Conservation (phyloP, 2,888 invertebrate species). For the Argyresthia albistria region DNA sequence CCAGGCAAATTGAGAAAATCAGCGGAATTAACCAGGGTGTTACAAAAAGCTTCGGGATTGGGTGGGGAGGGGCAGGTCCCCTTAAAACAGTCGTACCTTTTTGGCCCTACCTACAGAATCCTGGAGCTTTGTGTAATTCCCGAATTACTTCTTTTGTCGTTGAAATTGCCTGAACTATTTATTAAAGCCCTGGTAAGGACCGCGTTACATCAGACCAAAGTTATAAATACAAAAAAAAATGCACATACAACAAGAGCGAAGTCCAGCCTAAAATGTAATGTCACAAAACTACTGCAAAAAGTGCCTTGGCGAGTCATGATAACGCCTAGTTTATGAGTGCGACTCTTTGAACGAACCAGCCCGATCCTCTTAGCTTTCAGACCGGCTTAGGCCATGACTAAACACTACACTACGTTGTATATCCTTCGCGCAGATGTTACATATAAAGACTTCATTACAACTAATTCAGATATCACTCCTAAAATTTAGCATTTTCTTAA, state of each 20-base stretch:
- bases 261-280: slow-evolving; percentile 32
- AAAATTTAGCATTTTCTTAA: neutral
- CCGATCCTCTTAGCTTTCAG: too few relatives aligned
- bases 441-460: neutral
- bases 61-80: too few relatives aligned
- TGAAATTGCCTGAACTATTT: too few relatives aligned
- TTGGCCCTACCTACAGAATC: too few relatives aligned
- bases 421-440: neutral
- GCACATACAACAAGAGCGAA: slow-evolving; percentile 27
- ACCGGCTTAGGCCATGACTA: neutral
- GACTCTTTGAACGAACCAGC: neutral
- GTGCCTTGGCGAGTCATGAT: slow-evolving; percentile 35
- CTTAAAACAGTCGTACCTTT: too few relatives aligned
- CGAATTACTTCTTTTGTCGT: too few relatives aligned
- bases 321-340: neutral
- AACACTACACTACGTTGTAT: neutral
- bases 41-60: too few relatives aligned
- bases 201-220: slow-evolving; percentile 6
- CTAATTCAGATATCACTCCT: neutral
- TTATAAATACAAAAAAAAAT: slow-evolving; percentile 24
- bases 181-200: too few relatives aligned
- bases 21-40: too few relatives aligned
- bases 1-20: too few relatives aligned
- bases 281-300: slow-evolving; percentile 40
- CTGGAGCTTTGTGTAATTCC: too few relatives aligned